Evolutionary conservation across 2,888 invertebrate species (phyloP).

Genomic region (Druceiella hillmani): DNA sequence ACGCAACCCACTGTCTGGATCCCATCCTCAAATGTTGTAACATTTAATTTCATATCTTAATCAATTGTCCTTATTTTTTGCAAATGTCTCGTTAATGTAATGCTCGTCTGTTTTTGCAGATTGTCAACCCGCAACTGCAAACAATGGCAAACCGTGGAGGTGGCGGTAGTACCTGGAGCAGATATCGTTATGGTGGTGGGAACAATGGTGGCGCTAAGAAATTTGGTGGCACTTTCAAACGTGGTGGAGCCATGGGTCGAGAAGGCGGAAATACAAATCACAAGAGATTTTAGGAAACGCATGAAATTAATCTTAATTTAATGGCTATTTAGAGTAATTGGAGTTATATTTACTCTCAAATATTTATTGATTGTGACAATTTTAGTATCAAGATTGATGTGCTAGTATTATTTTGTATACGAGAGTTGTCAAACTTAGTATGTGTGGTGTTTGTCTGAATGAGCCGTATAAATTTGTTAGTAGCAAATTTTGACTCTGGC

Average conservation of each 20-base stretch:
- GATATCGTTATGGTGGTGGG: conserved; percentile 41
- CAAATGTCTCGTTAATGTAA: conserved; percentile 21
- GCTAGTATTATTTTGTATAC: too few species aligned
- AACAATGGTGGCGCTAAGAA: conserved; percentile 36
- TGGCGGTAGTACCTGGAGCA: conserved; percentile 56
- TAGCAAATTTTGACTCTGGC: too few species aligned
- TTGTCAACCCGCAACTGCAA: conserved; percentile 78
- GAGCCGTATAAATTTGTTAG: too few species aligned
- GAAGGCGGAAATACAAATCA: conserved; percentile 28
- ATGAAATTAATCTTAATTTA: too few species aligned
- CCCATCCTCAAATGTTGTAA: conserved; percentile 69
- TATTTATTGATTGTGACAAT: too few species aligned
- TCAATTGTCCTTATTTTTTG: conserved; percentile 14
- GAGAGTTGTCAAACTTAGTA: too few species aligned
- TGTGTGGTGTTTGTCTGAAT: too few species aligned
- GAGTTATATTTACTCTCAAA: too few species aligned
- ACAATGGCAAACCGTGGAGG: conserved; percentile 69
- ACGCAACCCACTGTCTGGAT: conserved; percentile 63
- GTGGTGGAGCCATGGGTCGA: conserved; percentile 41
- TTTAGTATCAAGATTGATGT: too few species aligned
- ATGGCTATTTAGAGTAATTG: too few species aligned
- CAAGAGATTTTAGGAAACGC: too few species aligned
- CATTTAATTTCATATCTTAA: conserved; percentile 29
- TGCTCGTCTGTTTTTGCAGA: conserved; percentile 40
- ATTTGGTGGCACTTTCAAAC: conserved; percentile 45